Evolutionary conservation across 2,797 vertebrate species (phyloP), one percentile per base, ranked within the genome.

Genomic region (Helicolenus hilgendorfi): DNA sequence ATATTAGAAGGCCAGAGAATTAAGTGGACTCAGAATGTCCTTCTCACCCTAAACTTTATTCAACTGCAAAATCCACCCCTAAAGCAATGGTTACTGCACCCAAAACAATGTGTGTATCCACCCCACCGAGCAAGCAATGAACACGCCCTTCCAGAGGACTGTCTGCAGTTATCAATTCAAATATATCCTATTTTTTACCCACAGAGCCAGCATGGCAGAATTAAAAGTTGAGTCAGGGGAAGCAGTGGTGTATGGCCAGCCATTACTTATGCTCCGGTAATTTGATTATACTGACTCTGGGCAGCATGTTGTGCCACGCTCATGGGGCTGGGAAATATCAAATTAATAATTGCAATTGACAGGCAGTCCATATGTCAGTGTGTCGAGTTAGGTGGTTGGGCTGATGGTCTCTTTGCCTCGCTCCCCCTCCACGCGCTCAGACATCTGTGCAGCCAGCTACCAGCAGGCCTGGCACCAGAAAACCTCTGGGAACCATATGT

Each of bases 261-360:
- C 90, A 92, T 97, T 96, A 95, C 92, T 95, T 93, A 91, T 91
- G 90, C 89, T 75, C 78, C 20, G 86, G 88, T 92, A 96, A 97
- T 96, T 97, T 95, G 87, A 97, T 96, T 95, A 96, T 81, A 77
- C 79, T 85, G 88, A 84, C 87, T 94, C 84, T 77, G 81, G 89
- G 81, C 82, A 89, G 82, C 90, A 94, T 95, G 89, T 81, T 84
- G 86, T 94, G 91, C 83, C 84, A 76, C 26, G 71, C 83, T 90
- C 84, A 77, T 45, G 82, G 70, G 88, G 75, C 60, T 77, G 69
- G 83, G 79, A 93, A 94, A 94, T 91, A 95, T 96, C 93, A 95
- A 92, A 95, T 95, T 93, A 94, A 95, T 95, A 95, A 96, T 93
- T 92, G 74, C 83, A 96, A 94, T 94, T 94, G 95, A 96, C 94